Percentiles rank a stretch among this genome's conserved stretches.
Conservation (phyloP, 2,113 vertebrate genomes). For the Saimiri boliviensis region DNA sequence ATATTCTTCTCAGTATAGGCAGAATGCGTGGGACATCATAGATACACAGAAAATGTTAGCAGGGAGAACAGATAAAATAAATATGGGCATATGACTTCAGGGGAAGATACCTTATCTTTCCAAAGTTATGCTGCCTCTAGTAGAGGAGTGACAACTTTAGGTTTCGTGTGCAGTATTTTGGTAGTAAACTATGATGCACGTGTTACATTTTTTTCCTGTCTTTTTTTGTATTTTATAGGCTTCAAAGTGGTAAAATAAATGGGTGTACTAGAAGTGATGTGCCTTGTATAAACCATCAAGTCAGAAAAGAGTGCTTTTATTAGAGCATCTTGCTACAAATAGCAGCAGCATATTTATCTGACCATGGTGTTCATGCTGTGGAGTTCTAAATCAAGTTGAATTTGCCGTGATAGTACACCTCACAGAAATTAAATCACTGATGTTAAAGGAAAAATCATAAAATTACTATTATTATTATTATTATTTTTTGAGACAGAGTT, state of each 20-base stretch:
- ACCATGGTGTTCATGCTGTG: background rate
- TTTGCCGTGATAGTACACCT: background rate
- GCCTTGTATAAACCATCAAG: background rate
- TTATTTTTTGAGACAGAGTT: too few species aligned
- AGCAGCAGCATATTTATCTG: background rate
- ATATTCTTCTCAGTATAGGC: background rate
- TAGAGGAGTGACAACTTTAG: background rate
- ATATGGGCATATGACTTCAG: background rate
- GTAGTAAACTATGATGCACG: background rate
- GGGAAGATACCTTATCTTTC: background rate
- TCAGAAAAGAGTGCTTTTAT: background rate
- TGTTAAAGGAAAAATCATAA: background rate
- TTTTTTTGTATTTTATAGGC: slow-evolving; percentile 70
- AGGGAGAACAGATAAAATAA: background rate
- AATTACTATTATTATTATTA: too few species aligned
- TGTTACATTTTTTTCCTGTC: background rate
- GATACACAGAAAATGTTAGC: background rate
- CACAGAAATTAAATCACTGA: background rate
- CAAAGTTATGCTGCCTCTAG: background rate
- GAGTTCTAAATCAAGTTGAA: background rate
- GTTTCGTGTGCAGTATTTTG: background rate
- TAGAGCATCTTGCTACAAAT: background rate
- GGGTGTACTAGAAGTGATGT: background rate
- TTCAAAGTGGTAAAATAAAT: background rate
- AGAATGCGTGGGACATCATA: too few species aligned